Base-by-base conservation (phyloP, 2,113 vertebrate species). In the Coryphaenoides rupestris region DNA sequence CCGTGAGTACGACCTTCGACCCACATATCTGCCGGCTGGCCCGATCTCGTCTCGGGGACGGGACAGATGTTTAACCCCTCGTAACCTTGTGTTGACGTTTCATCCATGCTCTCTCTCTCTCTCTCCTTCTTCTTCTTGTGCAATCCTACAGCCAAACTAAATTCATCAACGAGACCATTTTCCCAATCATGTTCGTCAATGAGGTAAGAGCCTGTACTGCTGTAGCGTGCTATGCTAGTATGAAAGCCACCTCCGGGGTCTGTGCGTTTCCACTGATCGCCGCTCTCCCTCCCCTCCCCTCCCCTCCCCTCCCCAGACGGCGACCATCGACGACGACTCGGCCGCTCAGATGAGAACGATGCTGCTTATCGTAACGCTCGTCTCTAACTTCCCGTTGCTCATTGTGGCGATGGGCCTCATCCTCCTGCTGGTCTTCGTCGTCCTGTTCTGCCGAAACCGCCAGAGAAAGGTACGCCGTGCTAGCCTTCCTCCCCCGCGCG, bases 181-280 rank as follows among this genome's bases (percentile, higher is more conserved):
- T 92, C 79, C 91, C 91, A 21, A 89, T 92, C 70, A 90, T 92
- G 90, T 92, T 89, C 21, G 89, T 91, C 68, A 92, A 92, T 16
- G 89, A 92, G 90, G 91, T 92, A 76, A 76, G 88, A 10, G 9
- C 33, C 33, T 12, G 10, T 1, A 33, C 28, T 7, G 28, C 28
- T n/a, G n/a, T n/a, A 33, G 2, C 28, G 2, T 33, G n/a, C n/a
- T n/a, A n/a, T n/a, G n/a, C n/a, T n/a, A n/a, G n/a, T n/a, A n/a
- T n/a, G n/a, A n/a, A n/a, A n/a, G n/a, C n/a, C 50, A n/a, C 66
- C 0, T 17, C 5, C n/a, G n/a, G n/a, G n/a, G n/a, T n/a, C n/a
- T n/a, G n/a, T n/a, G n/a, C n/a, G n/a, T 21, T 50, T 54, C 47
- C 66, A 21, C 23, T 3, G 40, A 21, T 9, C 57, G 3, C 19